These are phyloP conservation scores for Lymantria dispar DNA, from an alignment of 2,888 invertebrate species.

Conservation along the genomic window DNA sequence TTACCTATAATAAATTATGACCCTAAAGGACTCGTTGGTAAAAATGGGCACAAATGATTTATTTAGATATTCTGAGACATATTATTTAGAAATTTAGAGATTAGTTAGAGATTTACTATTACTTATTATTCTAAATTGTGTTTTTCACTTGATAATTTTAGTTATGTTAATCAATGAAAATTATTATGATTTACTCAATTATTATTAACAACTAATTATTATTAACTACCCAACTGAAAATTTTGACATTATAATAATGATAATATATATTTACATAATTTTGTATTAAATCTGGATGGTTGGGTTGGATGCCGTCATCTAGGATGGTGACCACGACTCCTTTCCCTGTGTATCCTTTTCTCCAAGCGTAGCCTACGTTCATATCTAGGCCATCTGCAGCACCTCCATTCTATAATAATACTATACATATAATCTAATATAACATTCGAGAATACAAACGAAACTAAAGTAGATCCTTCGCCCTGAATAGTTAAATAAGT, in stretches of 20 bases:
- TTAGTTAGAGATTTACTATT: too few species aligned
- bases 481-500: too few species aligned
- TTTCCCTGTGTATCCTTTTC: constrained; percentile 97
- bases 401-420: constrained; percentile 89
- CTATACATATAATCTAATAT: constrained; percentile 12
- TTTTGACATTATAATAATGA: constrained; percentile 6
- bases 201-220: too few species aligned
- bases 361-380: constrained; percentile 98
- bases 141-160: constrained; percentile 17
- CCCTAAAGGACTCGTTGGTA: too few species aligned
- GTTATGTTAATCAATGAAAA: constrained; percentile 15
- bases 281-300: constrained; percentile 95
- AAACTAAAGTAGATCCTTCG: too few species aligned
- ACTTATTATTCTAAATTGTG: constrained; percentile 15
- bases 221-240: not conserved
- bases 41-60: too few species aligned
- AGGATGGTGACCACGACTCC: constrained; percentile 98
- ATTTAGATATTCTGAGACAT: too few species aligned
- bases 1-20: too few species aligned
- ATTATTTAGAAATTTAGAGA: too few species aligned
- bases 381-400: constrained; percentile 97
- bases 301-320: constrained; percentile 98
- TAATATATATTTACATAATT: constrained; percentile 90
- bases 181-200: too few species aligned
- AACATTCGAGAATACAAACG: too few species aligned